Percentiles rank a stretch among this genome's conserved stretches.
Evolutionary conservation across 2,888 invertebrate species (phyloP).

Genomic region (Patella depressa): DNA sequence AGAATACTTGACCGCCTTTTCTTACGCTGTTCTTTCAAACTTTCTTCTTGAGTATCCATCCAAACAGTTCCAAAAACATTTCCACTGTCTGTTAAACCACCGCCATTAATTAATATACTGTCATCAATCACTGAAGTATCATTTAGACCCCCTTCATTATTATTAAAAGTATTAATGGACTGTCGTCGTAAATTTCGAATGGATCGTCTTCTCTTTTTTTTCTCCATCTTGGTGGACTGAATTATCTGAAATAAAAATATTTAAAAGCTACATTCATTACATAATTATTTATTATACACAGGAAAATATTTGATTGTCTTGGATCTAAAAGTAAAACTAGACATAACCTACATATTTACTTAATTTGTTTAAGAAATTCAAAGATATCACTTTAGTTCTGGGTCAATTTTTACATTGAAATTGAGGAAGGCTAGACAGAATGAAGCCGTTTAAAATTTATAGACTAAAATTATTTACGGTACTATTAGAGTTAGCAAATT

Average conservation of each 20-base stretch:
- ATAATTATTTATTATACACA: too few relatives aligned
- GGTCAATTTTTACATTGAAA: too few relatives aligned
- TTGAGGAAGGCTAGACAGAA: too few relatives aligned
- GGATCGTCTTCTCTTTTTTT: conserved; percentile 16
- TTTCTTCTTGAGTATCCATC: background rate
- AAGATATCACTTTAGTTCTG: too few relatives aligned
- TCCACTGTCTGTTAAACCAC: background rate
- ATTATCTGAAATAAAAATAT: background rate
- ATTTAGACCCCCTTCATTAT: background rate
- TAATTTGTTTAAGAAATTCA: too few relatives aligned
- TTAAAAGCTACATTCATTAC: background rate
- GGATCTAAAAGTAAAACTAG: too few relatives aligned
- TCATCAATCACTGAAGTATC: background rate
- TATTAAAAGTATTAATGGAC: conserved; percentile 5
- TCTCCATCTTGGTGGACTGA: background rate
- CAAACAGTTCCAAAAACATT: background rate
- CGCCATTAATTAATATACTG: background rate
- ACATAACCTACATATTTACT: too few relatives aligned
- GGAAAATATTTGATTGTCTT: too few relatives aligned
- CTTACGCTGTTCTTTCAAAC: conserved; percentile 8
- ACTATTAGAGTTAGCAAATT: too few relatives aligned
- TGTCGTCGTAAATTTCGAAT: conserved; percentile 14
- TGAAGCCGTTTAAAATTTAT: too few relatives aligned
- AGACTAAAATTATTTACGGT: too few relatives aligned
- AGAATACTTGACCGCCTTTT: background rate